Conservation (phyloP, 1,140 invertebrate genomes). For the Araneus ventricosus region DNA sequence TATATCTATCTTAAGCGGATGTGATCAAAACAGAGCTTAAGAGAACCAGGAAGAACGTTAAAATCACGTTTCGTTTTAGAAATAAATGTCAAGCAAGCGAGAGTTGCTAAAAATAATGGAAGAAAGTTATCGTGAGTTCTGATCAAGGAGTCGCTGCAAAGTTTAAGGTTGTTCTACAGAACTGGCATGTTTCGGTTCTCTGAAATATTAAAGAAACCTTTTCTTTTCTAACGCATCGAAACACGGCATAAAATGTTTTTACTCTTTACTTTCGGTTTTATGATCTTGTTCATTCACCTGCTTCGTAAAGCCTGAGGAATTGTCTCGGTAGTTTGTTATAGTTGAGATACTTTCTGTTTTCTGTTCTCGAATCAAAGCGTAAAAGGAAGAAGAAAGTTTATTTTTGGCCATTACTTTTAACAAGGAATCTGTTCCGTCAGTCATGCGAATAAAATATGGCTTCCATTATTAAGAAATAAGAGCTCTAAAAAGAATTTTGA, state of each 20-base stretch:
- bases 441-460: background rate
- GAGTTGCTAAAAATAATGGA: conserved; percentile 6
- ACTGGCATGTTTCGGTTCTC: background rate
- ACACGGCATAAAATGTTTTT: conserved; percentile 30
- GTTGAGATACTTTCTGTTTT: background rate
- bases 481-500: background rate
- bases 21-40: background rate
- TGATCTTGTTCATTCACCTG: conserved; percentile 24
- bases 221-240: background rate
- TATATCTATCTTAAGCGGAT: too few species aligned
- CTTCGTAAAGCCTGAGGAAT: background rate
- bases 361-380: background rate
- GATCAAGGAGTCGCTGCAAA: background rate
- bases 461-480: background rate
- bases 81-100: background rate
- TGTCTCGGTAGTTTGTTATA: background rate
- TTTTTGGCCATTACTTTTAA: background rate
- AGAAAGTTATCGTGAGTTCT: conserved; percentile 10
- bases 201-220: conserved; percentile 12
- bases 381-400: background rate
- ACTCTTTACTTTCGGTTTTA: background rate
- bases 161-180: conserved; percentile 11
- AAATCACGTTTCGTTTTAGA: conserved; percentile 3
- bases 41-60: background rate
- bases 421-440: background rate